Conservation (phyloP, 1,140 invertebrate species). For the Lamellibrachia luymesi region DNA sequence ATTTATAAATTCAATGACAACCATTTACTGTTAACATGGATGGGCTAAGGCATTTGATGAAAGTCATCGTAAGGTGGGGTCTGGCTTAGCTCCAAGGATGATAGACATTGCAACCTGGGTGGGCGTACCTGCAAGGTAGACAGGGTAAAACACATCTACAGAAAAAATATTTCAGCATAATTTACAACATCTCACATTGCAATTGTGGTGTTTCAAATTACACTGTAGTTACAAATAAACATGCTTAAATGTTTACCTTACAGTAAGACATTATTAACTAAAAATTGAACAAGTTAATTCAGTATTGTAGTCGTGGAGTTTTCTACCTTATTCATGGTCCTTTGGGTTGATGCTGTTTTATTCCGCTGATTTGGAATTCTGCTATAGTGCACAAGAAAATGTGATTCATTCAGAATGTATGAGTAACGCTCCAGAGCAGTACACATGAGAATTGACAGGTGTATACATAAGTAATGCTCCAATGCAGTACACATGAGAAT, state of each 20-base stretch:
- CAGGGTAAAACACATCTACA: neutral
- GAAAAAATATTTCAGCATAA: neutral
- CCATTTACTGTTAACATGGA: neutral
- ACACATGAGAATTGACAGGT: neutral
- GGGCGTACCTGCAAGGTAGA: neutral
- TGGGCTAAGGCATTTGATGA: neutral
- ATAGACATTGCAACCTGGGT: neutral
- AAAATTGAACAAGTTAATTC: neutral
- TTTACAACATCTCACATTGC: neutral
- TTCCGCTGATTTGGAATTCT: neutral
- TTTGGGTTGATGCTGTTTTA: neutral
- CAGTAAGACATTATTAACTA: neutral
- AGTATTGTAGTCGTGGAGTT: neutral
- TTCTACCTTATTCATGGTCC: neutral
- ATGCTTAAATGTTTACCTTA: neutral
- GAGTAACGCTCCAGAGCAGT: neutral
- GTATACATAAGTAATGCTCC: neutral
- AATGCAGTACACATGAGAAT: neutral
- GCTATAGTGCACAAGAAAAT: neutral
- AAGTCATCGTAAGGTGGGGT: neutral
- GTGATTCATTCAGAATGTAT: neutral
- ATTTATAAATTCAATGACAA: neutral
- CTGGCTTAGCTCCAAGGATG: neutral
- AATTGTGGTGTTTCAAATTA: neutral
- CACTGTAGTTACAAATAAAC: neutral